Base-by-base conservation (phyloP, 2,797 vertebrate species). In the Apogon talboti region DNA sequence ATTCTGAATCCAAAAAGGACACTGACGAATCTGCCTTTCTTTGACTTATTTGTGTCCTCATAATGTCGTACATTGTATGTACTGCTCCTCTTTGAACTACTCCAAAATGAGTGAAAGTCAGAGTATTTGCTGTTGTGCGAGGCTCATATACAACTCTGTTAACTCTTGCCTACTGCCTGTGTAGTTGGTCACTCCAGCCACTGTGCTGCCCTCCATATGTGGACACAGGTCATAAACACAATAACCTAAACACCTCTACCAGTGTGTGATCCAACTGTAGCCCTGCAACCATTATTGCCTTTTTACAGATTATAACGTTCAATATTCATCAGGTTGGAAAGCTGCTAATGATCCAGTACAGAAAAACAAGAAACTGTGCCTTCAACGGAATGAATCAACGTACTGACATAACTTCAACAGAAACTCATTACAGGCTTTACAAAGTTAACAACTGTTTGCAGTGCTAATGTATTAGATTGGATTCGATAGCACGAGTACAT, bases 31-130 rank as follows among this genome's bases (percentile, higher is more conserved):
- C 9, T 41, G 55, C 5, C 6, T 64, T 49, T 46, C 47, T 66
- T 50, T 73, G 55, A 68, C 47, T 71, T 71, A 51, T 76, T 73
- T n/a, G n/a, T n/a, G n/a, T 70, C 52, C 65, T 63, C 38, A 55
- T 59, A 49, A 72, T 56, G 71, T 61, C 37, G 37, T 41, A 64
- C 46, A 15, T 6, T 19, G 56, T 62, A 76, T 61, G 5, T 16
- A 49, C 19, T 33, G 45, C 41, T 11, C 65, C 66, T 44, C 4
- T 4, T 48, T 49, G 18, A 79, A 49, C 67, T 65, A 58, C 49
- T 74, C 12, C 37, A 33, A n/a, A 58, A 45, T 21, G 28, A 33
- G 38, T 37, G 56, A 57, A 9, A 35, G 1, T 35, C 33, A 2
- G 9, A 8, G 33, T 35, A 35, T 35, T 35, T 35, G n/a, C 64